Evolutionary conservation across 2,797 vertebrate genomes (phyloP), one percentile per base, ranked within the genome.

Genomic region (Florisuga fusca): DNA sequence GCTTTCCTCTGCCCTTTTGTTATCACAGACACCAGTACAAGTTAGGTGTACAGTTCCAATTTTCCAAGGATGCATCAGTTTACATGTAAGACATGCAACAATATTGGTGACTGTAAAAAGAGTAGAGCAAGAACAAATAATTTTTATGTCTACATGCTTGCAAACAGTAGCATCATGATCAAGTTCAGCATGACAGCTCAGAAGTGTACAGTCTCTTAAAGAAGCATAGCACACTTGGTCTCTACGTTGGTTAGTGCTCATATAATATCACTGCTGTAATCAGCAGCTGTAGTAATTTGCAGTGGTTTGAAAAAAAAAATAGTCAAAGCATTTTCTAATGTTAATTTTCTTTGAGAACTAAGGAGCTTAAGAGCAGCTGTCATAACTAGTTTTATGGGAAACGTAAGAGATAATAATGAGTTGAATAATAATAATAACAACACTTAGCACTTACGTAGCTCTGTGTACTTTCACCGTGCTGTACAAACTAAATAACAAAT

Each of bases 381-480:
- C 96, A 95, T 84, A 91, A 54, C 80, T 82, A 96, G 81, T 87
- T 96, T 98, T 97, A 97, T 91, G 89, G 92, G 77, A 94, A 88
- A 94, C 7, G 41, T 97, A 96, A 97, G 97, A 85, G 95, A 97
- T 95, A 97, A 95, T 95, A 97, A 97, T 93, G 74, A 87, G 72
- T 83, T 93, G 64, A 95, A 84, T 43, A 92, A 25, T 63, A 92
- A 25, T 63, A 94, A 73, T 25, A 91, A 59, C 8, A 79, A 36
- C 29, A 21, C 26, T 78, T 91, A 81, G 74, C 77, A 67, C 48
- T 95, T 85, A 84, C 46, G 46, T 76, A 96, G 92, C 34, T 93
- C 12, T 31, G 50, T 58, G 77, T 87, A 71, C 55, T 90, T 95
- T 73, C 61, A 43, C 86, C 75, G 15, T 74, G 20, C 86, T 72